These are phyloP conservation scores for Atethmia centrago DNA, from an alignment of 2,888 invertebrate species.

Conservation along the genomic window DNA sequence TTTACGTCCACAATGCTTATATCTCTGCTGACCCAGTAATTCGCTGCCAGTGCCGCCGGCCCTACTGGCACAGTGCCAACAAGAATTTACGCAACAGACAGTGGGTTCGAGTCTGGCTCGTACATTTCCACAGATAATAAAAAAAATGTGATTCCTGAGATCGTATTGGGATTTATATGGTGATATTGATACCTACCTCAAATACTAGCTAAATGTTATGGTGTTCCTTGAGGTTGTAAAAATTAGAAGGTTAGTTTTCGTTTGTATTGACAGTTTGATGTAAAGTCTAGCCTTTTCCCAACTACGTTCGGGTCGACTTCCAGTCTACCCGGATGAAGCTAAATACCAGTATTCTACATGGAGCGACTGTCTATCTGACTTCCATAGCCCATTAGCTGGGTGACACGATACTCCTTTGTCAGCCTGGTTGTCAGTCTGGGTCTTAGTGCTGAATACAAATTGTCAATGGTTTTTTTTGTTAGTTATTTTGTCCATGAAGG, in stretches of 20 bases:
- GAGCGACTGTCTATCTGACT: background rate
- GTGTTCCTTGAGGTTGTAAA: background rate
- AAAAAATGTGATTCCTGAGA: constrained; percentile 34
- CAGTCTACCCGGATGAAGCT: background rate
- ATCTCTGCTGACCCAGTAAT: constrained; percentile 30
- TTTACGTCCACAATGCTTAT: constrained; percentile 1
- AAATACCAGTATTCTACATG: background rate
- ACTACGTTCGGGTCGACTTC: background rate
- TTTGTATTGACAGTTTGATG: no score
- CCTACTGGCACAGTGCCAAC: constrained; percentile 56
- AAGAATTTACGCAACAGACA: constrained; percentile 62
- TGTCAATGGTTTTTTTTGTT: background rate
- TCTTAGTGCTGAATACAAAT: no score
- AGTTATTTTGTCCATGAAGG: no score
- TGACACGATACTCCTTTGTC: background rate
- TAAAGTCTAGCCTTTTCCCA: background rate
- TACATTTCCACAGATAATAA: constrained; percentile 54
- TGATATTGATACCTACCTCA: background rate
- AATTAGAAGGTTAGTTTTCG: background rate
- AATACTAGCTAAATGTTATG: background rate
- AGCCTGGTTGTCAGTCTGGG: background rate
- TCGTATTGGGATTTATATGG: constrained; percentile 51
- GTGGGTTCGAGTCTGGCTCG: constrained; percentile 45
- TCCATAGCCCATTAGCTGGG: background rate
- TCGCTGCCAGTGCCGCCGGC: constrained; percentile 33